Conservation (phyloP, 92 coral and sea anemone genomes). For the Parazoanthus swiftii region DNA sequence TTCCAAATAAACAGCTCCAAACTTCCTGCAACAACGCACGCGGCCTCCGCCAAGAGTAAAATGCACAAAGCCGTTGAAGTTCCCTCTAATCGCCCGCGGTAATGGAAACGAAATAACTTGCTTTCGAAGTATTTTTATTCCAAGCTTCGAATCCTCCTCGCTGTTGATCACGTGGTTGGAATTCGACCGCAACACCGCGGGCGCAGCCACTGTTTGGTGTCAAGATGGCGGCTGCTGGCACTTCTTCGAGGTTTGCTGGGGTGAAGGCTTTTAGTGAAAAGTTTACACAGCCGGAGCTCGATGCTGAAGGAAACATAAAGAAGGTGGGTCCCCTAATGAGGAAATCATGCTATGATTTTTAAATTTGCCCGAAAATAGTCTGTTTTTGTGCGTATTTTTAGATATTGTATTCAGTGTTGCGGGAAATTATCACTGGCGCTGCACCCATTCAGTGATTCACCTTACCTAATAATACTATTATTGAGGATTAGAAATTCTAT, state of each 20-base stretch:
- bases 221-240: constrained; percentile 88
- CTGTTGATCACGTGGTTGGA: constrained; percentile 39
- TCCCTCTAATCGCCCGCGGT: constrained; percentile 17
- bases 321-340: constrained; percentile 57
- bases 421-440: neutral
- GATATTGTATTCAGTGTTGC: neutral
- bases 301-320: constrained; percentile 90
- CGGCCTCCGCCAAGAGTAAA: constrained; percentile 15
- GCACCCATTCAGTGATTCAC: neutral
- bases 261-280: constrained; percentile 93
- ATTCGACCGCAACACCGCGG: constrained; percentile 59
- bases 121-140: neutral
- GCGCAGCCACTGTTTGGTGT: constrained; percentile 38
- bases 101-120: constrained; percentile 16
- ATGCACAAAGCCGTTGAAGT: constrained; percentile 36
- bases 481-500: too few relatives aligned
- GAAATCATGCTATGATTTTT: neutral
- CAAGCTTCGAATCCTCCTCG: constrained; percentile 36
- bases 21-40: neutral
- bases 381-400: neutral
- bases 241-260: constrained; percentile 92
- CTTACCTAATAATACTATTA: neutral
- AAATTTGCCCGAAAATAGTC: neutral
- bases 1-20: constrained; percentile 32
- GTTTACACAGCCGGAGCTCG: constrained; percentile 92